Evolutionary conservation across 2,888 invertebrate species (phyloP).

Genomic region (Chirona hameri): DNA sequence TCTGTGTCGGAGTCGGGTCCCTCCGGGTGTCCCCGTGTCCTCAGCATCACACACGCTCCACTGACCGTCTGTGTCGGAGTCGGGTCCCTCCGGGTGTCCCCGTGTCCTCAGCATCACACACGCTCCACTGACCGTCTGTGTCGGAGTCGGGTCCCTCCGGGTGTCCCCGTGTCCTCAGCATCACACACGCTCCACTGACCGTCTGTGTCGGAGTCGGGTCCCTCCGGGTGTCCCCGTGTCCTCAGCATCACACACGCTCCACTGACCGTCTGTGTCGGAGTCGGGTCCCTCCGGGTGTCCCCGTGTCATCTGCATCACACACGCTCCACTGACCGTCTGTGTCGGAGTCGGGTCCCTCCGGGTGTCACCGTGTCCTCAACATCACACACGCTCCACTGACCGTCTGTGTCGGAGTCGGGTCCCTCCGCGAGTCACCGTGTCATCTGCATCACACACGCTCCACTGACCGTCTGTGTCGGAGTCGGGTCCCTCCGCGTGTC

Average conservation of each 20-base stretch:
- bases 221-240: constrained; percentile 77
- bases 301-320: too few species aligned
- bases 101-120: too few species aligned
- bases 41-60: not conserved
- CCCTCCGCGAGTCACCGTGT: too few species aligned
- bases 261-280: constrained; percentile 43
- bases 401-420: constrained; percentile 46
- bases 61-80: constrained; percentile 44
- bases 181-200: constrained; percentile 27
- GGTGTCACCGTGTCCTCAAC: constrained; percentile 79
- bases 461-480: constrained; percentile 43
- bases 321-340: constrained; percentile 41
- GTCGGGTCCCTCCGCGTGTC: constrained; percentile 62
- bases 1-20: constrained; percentile 48
- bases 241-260: not conserved
- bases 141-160: constrained; percentile 59
- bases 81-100: constrained; percentile 66
- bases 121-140: constrained; percentile 41
- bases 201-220: constrained; percentile 47
- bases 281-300: constrained; percentile 65
- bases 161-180: too few species aligned
- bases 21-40: too few species aligned
- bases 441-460: not conserved
- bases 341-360: constrained; percentile 56
- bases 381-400: constrained; percentile 11